These are phyloP conservation scores for Palloptera scutellata DNA, from an alignment of 2,888 invertebrate species.

Conservation along the genomic window DNA sequence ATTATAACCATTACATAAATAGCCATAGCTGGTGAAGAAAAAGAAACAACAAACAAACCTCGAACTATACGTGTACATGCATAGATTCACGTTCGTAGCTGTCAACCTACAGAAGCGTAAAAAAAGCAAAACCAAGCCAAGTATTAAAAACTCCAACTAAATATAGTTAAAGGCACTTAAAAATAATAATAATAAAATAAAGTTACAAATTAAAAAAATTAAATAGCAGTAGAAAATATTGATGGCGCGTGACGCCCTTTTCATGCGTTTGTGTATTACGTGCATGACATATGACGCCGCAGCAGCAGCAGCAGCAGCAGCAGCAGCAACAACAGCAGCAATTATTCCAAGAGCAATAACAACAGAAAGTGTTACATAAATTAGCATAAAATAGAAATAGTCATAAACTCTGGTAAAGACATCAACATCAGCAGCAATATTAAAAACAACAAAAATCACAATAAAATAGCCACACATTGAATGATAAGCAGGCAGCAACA, in stretches of 20 bases:
- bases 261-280: constrained; percentile 20
- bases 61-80: too few species aligned
- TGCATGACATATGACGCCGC: constrained; percentile 2
- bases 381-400: constrained; percentile 35
- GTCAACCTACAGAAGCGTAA: constrained; percentile 8
- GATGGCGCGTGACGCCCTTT: constrained; percentile 41
- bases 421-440: constrained; percentile 17
- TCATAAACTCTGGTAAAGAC: neutral
- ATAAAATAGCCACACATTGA: constrained; percentile 23
- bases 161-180: constrained; percentile 2
- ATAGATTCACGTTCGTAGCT: neutral
- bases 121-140: constrained; percentile 20
- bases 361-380: constrained; percentile 40
- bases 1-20: too few species aligned
- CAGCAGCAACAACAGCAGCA: neutral
- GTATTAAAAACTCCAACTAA: constrained; percentile 8
- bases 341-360: neutral
- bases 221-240: constrained; percentile 6
- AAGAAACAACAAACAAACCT: too few species aligned
- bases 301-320: constrained; percentile 1
- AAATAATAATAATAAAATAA: neutral
- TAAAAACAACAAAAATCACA: constrained; percentile 22
- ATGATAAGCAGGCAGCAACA: neutral
- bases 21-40: too few species aligned
- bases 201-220: constrained; percentile 9